Evolutionary conservation across 2,113 vertebrate species (phyloP), one percentile per base, ranked within the genome.

Genomic region (Stegastes partitus): DNA sequence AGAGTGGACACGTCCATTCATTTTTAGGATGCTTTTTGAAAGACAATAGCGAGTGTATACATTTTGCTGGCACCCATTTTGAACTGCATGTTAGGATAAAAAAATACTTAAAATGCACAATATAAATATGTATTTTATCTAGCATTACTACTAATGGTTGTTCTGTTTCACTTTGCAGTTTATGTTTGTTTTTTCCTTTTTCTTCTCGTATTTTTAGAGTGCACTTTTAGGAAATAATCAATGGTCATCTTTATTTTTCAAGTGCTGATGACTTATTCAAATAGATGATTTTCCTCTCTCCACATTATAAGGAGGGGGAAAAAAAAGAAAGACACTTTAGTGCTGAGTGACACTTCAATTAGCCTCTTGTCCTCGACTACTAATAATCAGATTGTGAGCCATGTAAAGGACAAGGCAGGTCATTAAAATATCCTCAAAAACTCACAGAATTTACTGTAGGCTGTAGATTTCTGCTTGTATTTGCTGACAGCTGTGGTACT

Each of bases 261-360:
- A 91, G 83, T 65, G 62, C 67, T 71, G 34, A 83, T 79, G 31
- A 69, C 84, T 84, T 87, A 88, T 92, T 93, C 64, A 91, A 90
- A 92, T 81, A 64, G 67, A 78, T 74, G 70, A 87, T 82, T 90
- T 79, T 79, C 45, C 74, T 77, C 79, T 81, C 79, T 85, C 47
- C 76, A 50, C 68, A 83, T 28, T 82, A 59, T 83, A 69, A 22
- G 53, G 58, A 28, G 8, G 8, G 31, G 10, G 28, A 34, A 34
- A 34, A 64, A 84, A 74, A 71, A 74, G 53, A 71, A 76, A 74
- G 67, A 84, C 87, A 85, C 83, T 85, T 83, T 62, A 77, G 78
- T n/a, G 19, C 75, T 91, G 91, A 94, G 77, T 94, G 94, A 93
- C 94, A 95, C 90, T 94, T 95, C 92, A 94, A 94, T 95, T 95